These are phyloP conservation scores for Florisuga fusca DNA, from an alignment of 2,797 vertebrate genomes.

Conservation along the genomic window DNA sequence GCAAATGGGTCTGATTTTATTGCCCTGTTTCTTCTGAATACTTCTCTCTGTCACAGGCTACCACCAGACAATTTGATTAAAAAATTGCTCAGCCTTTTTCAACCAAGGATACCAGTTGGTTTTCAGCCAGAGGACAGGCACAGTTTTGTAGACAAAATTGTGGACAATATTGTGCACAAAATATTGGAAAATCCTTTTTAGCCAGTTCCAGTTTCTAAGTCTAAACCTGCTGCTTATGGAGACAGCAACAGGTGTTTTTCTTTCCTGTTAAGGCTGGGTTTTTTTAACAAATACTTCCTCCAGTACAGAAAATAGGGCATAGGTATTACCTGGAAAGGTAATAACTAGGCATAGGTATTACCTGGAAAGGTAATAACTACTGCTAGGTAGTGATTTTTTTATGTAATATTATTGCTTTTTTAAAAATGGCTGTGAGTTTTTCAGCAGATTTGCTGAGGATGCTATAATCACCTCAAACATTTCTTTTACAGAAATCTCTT, in stretches of 20 bases:
- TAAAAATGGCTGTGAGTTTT: not conserved
- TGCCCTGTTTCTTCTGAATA: not conserved
- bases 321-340: not conserved
- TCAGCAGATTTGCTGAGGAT: not conserved
- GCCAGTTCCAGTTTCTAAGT: not conserved
- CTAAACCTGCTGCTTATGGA: not conserved
- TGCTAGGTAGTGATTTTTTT: not conserved
- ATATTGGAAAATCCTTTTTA: constrained; percentile 5
- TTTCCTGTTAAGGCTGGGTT: not conserved
- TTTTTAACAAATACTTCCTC: not conserved
- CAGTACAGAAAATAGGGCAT: not conserved
- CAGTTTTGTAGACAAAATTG: not conserved
- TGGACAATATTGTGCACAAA: not conserved
- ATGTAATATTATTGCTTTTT: not conserved
- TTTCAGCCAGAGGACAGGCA: not conserved
- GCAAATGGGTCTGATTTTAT: not conserved
- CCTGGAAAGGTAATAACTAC: not conserved
- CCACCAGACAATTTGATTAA: not conserved
- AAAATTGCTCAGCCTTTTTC: not conserved
- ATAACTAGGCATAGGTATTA: not conserved
- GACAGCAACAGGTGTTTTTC: not conserved
- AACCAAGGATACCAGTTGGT: not conserved
- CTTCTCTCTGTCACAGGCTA: not conserved
- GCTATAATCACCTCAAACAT: not conserved
- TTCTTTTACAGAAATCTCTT: not conserved